Base-by-base conservation (phyloP, 2,113 vertebrate species). In the Mormyrus iriodes region DNA sequence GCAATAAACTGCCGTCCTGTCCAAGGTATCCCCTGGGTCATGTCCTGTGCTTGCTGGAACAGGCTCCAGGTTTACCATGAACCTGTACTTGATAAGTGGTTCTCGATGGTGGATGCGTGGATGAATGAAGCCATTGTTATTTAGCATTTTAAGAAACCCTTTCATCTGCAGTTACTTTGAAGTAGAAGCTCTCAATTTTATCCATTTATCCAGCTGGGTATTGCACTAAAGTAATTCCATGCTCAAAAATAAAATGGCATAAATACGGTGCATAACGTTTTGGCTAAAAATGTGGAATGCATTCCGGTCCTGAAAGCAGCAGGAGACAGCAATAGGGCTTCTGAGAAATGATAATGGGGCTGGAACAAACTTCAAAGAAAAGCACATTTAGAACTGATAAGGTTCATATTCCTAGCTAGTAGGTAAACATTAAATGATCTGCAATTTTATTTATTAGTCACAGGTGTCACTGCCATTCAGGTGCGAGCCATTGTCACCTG, bases 401-500 rank as follows among this genome's bases (percentile, higher is more conserved):
- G 24, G n/a, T 86, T 53, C n/a, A 10, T 19, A 86, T 86, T 53
- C 4, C 24, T 9, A 48, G 48, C 83, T 31, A 27, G 46, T 13
- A 46, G 21, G 83, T 27, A 27, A 85, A 85, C 83, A 85, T 46
- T 10, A 48, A 85, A 85, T 7, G 83, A 13, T 51, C 42, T 48
- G 42, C 35, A 76, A 39, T 19, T 83, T 24, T 7, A 35, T 48
- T 17, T 35, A 49, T 9, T 4, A 35, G 85, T 31, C 51, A 27
- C 51, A 39, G 51, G 51, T 9, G 35, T 87, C 13, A 21, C 24
- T 35, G 61, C 12, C 10, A 52, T 2, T 48, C 10, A 65, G 44
- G 46, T 65, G 58, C 24, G 8, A 87, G 19, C 35, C 17, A 4
- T 4, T 0, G 94, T 95, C 95, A 99, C 98, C 98, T 87, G 98